Percentiles rank a stretch among this genome's conserved stretches.
Conservation (phyloP, 2,888 invertebrate species). For the Andrena minutula region DNA sequence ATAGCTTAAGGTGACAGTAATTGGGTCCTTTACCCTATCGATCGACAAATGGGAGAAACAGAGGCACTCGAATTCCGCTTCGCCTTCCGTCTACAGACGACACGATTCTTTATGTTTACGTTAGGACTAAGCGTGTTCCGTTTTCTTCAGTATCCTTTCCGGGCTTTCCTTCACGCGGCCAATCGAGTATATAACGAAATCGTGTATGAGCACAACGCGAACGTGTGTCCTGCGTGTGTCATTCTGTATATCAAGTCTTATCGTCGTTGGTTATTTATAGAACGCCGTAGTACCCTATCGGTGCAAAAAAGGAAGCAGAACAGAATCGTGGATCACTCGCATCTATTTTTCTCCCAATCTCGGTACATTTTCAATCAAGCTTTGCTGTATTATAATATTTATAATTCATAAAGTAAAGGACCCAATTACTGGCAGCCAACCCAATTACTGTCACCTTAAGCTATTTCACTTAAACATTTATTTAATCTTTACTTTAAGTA, state of each 20-base stretch:
- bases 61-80: no score
- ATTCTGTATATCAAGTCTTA: constrained; percentile 48
- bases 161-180: background rate
- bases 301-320: constrained; percentile 27
- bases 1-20: no score
- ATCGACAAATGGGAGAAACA: background rate
- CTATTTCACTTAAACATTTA: no score
- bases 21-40: no score
- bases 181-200: constrained; percentile 1
- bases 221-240: background rate
- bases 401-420: no score
- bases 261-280: constrained; percentile 70
- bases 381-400: no score
- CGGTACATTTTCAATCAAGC: no score
- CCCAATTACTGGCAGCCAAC: no score
- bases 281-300: constrained; percentile 35
- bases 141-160: background rate
- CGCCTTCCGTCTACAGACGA: no score
- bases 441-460: no score
- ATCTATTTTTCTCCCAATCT: no score
- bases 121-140: background rate
- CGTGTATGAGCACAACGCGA: background rate
- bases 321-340: background rate
- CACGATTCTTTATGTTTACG: background rate
- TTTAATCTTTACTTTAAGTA: no score